Base-by-base conservation (phyloP, 92 coral and sea anemone species). In the Porites lobata region DNA sequence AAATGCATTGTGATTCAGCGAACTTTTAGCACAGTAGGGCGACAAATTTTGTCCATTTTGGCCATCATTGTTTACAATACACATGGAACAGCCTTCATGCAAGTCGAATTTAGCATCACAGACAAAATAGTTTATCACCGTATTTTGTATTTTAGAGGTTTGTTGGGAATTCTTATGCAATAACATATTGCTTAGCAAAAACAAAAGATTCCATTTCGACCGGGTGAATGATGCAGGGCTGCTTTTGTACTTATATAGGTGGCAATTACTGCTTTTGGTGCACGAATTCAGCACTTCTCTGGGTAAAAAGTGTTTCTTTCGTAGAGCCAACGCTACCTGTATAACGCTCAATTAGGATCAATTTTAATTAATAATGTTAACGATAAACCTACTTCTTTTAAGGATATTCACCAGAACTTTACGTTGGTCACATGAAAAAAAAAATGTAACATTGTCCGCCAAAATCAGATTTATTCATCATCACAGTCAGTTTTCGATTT, bases 71-170 rank as follows among this genome's bases (percentile, higher is more conserved):
- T n/a, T 66, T n/a, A 19, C 26, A 15, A 1, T 66, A n/a, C 72
- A 66, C 24, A 6, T 5, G 7, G 1, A 66, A 6, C 8, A 66
- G 72, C 72, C 50, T n/a, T 66, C 72, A 12, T 38, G 72, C 72
- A 66, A 66, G 72, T 65, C 69, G 69, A 65, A 65, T 65, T 65
- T 65, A 65, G 69, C 69, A 65, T 65, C 69, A 65, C 21, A 65
- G 21, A 65, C 32, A 29, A 65, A 65, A 65, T 18, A 65, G 69
- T 65, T 65, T 65, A 65, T 65, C 18, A 65, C 21, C 69, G 19
- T 65, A 13, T 13, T 14, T 29, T 29, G 32, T 29, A 65, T 18
- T 14, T 8, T n/a, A 65, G 69, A 65, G 69, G 21, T 65, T 65
- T 65, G 8, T 65, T 65, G 69, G 69, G 69, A 65, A 65, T 65